Evolutionary conservation across 2,888 invertebrate species (phyloP).

Genomic region (Pseudococcus longispinus): DNA sequence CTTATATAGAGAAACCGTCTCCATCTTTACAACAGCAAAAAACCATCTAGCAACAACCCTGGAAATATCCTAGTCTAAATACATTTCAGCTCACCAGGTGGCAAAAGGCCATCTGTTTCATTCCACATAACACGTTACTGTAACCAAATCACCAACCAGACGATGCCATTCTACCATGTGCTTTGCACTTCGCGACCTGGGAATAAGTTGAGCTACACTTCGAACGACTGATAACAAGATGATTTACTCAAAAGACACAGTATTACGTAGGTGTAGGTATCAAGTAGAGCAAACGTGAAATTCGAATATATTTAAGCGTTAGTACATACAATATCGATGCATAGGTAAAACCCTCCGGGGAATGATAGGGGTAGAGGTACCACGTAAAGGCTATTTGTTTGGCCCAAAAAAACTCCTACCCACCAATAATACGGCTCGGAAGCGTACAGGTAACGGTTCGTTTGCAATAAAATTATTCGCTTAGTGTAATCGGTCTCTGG

Average conservation of each 20-base stretch:
- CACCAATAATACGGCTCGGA: not conserved
- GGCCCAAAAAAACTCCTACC: not conserved
- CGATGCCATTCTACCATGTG: not conserved
- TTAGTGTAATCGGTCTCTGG: not conserved
- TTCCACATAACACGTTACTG: not conserved
- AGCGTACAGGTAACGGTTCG: not conserved
- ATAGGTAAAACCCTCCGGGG: not conserved
- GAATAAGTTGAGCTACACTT: not conserved
- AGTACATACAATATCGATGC: not conserved
- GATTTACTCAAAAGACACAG: not conserved
- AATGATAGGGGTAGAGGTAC: not conserved
- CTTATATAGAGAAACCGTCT: no score
- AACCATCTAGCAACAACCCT: not conserved
- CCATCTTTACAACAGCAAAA: not conserved
- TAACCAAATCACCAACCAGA: not conserved
- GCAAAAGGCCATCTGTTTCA: constrained; percentile 5
- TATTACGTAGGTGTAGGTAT: not conserved
- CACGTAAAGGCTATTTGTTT: not conserved
- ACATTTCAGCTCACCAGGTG: constrained; percentile 6
- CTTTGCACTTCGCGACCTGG: not conserved
- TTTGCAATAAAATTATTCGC: constrained; percentile 22
- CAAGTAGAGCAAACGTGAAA: not conserved
- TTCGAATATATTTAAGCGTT: not conserved
- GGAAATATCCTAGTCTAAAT: not conserved
- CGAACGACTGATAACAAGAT: constrained; percentile 17